Conservation (phyloP, 2,888 invertebrate species). For the Idaea dimidiata region DNA sequence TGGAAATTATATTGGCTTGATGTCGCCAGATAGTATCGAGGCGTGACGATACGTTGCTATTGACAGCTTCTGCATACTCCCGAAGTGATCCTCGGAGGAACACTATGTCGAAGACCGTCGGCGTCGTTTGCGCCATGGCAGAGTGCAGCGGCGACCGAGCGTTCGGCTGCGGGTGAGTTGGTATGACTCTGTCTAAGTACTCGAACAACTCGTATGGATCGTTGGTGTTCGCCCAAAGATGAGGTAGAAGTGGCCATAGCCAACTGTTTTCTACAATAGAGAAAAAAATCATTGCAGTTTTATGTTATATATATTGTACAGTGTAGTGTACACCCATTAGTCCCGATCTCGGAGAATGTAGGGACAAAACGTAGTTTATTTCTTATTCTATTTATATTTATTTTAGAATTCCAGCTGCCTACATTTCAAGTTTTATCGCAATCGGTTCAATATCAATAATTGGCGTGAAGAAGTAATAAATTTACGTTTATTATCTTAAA, state of each 20-base stretch:
- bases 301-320: too few relatives aligned
- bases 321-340: too few relatives aligned
- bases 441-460: too few relatives aligned
- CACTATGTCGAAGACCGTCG: conserved; percentile 82
- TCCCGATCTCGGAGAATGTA: background rate
- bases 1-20: conserved; percentile 86
- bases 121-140: conserved; percentile 88
- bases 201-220: conserved; percentile 55
- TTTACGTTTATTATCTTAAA: background rate
- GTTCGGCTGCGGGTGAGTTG: conserved; percentile 58
- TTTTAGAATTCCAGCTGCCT: too few relatives aligned
- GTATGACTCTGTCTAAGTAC: conserved; percentile 65
- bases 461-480: background rate
- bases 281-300: background rate
- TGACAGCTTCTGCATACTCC: conserved; percentile 83
- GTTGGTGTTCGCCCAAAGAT: conserved; percentile 83
- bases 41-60: conserved; percentile 85
- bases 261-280: conserved; percentile 77
- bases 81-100: conserved; percentile 82
- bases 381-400: too few relatives aligned
- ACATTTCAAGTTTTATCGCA: too few relatives aligned
- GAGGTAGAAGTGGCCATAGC: conserved; percentile 83
- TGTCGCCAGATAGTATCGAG: conserved; percentile 84
- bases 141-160: conserved; percentile 79
- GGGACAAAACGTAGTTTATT: too few relatives aligned